Evolutionary conservation across 2,888 invertebrate species (phyloP).

Genomic region (Chrysolina oricalcia): DNA sequence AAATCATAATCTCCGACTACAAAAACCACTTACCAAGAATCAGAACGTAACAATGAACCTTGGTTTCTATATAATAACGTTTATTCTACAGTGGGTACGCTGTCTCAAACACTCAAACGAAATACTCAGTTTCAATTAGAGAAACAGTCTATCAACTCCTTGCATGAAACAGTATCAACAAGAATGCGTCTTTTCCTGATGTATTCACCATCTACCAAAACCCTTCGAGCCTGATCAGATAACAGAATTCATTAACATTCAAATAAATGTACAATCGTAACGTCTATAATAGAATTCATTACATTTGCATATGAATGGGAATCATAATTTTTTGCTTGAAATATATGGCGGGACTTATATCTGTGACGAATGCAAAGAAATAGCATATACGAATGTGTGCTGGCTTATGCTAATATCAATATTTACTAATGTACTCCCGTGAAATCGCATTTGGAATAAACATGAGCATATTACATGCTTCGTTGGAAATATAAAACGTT

Average conservation of each 20-base stretch:
- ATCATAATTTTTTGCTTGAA: slow-evolving; percentile 54
- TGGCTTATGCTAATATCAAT: slow-evolving; percentile 26
- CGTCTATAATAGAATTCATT: slow-evolving; percentile 65
- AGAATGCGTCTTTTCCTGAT: not conserved
- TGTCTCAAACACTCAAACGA: too few species aligned
- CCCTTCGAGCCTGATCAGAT: not conserved
- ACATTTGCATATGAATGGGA: slow-evolving; percentile 66
- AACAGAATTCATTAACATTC: slow-evolving; percentile 59
- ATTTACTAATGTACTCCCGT: slow-evolving; percentile 7
- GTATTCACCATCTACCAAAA: slow-evolving; percentile 1
- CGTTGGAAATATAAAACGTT: slow-evolving; percentile 1
- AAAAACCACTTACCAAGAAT: too few species aligned
- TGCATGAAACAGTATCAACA: not conserved
- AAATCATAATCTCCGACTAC: too few species aligned
- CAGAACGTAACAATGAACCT: too few species aligned
- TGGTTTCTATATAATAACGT: too few species aligned
- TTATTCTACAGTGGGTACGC: too few species aligned
- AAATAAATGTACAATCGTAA: slow-evolving; percentile 67
- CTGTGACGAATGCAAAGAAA: slow-evolving; percentile 44
- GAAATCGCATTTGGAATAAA: slow-evolving; percentile 11
- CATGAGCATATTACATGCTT: slow-evolving; percentile 1
- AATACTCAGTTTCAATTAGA: not conserved
- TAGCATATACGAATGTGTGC: not conserved
- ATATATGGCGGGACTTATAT: slow-evolving; percentile 36
- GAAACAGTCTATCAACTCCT: not conserved